Conservation (phyloP, 2,113 vertebrate genomes). For the Bungarus multicinctus region DNA sequence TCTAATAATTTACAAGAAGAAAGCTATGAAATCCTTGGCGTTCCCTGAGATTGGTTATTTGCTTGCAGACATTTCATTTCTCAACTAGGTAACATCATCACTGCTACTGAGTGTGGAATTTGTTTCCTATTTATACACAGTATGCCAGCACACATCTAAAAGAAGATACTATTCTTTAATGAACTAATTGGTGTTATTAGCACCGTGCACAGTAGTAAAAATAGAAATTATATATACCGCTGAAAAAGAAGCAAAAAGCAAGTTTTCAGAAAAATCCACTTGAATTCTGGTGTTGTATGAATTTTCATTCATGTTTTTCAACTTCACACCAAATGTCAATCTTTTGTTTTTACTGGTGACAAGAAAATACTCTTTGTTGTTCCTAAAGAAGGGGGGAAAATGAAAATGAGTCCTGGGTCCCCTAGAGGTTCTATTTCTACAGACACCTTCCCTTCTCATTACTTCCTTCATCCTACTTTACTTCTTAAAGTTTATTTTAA, state of each 20-base stretch:
- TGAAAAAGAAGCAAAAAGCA: slow-evolving; percentile 81
- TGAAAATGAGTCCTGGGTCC: slow-evolving; percentile 19
- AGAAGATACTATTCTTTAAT: not conserved
- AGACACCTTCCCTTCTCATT: not conserved
- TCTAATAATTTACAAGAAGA: not conserved
- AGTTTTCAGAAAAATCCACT: slow-evolving; percentile 77
- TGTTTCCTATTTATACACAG: not conserved
- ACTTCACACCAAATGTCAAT: slow-evolving; percentile 73
- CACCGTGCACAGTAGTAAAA: not conserved
- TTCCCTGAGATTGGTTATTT: not conserved
- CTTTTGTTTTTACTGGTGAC: slow-evolving; percentile 79
- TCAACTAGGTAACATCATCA: not conserved
- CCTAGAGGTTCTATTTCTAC: not conserved
- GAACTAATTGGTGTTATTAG: not conserved
- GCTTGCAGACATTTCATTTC: not conserved
- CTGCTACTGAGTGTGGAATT: not conserved
- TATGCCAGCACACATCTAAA: not conserved
- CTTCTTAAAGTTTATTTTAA: not conserved
- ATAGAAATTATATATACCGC: slow-evolving; percentile 64
- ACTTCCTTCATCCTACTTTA: not conserved
- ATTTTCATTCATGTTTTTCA: slow-evolving; percentile 84
- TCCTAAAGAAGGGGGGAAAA: slow-evolving; percentile 60
- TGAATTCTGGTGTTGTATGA: slow-evolving; percentile 84
- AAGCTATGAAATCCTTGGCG: not conserved
- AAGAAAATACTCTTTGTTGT: slow-evolving; percentile 74